Evolutionary conservation across 2,113 vertebrate species (phyloP).

Genomic region (Corydoras sp.): DNA sequence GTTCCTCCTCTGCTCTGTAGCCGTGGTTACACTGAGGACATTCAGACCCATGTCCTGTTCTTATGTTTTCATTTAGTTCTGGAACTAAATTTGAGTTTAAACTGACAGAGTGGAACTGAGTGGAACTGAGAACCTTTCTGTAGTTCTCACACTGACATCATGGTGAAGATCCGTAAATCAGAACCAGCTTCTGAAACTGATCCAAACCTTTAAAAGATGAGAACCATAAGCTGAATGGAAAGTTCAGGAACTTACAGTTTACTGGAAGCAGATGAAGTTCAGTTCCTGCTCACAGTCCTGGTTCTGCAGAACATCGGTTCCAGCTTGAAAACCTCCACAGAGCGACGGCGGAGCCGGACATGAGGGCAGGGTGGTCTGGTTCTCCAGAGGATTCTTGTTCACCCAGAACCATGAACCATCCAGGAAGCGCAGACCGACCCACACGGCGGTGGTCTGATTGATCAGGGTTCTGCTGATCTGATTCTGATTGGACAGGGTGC

Average conservation of each 20-base stretch:
- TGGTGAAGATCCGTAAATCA: no score
- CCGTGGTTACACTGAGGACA: no score
- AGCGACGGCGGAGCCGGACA: background rate
- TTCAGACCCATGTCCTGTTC: no score
- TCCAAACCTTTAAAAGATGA: no score
- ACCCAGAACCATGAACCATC: background rate
- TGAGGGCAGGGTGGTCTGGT: background rate
- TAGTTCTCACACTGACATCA: no score
- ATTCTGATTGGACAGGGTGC: background rate
- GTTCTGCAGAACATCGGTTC: background rate
- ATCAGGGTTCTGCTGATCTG: background rate
- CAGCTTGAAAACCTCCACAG: background rate
- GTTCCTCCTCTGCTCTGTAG: no score
- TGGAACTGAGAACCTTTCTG: no score
- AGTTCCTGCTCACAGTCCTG: background rate
- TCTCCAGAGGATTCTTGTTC: background rate
- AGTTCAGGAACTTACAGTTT: background rate
- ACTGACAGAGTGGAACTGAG: no score
- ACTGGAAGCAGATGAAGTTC: background rate
- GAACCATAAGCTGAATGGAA: no score
- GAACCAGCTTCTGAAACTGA: no score
- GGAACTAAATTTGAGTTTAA: no score
- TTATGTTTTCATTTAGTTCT: no score
- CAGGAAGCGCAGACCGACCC: background rate
- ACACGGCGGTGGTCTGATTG: background rate